Evolutionary conservation across 2,113 vertebrate species (phyloP), one percentile per base, ranked within the genome.

Genomic region (Mungos mungo): DNA sequence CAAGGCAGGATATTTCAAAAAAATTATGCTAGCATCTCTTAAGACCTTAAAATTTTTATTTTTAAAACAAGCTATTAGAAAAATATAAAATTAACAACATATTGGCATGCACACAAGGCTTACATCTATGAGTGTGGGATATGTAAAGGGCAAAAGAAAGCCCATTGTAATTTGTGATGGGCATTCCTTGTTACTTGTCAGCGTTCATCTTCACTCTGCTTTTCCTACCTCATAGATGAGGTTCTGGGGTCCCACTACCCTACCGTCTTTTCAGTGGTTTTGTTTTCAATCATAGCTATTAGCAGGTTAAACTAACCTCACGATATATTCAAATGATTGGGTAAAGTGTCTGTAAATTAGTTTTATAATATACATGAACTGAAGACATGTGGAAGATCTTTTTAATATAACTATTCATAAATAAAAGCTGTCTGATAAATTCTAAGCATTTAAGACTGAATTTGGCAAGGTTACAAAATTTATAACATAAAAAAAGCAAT

Each of bases 391-490:
- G 5, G 7, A 82, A 83, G 35, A 16, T 71, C 68, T 83, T 69
- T 71, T 16, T 63, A 83, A 92, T 68, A 1, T 94, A 88, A 65
- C 5, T 71, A 50, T 4, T 69, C 19, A 72, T 91, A 95, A 94
- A 95, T 74, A 81, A 84, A 96, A 79, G 16, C 47, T 79, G 9
- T 74, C 57, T 85, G 12, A 77, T 77, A 79, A 93, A 16, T 82
- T 79, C 27, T 60, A 97, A 88, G 57, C 12, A 45, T 45, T n/a
- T 79, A 69, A 93, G 52, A 76, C 13, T 31, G 0, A 25, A 60
- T 38, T 93, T 96, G 77, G 76, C 33, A 84, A 96, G 82, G 52
- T 29, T 65, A 88, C 15, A 95, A 83, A 92, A 93, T 77, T 7
- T 47, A 13, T 60, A 90, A 52, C 9, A 95, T 66, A 82, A 93